Evolutionary conservation across 1,140 invertebrate genomes (phyloP), one percentile per base, ranked within the genome.

Genomic region (Carposina sasakii): DNA sequence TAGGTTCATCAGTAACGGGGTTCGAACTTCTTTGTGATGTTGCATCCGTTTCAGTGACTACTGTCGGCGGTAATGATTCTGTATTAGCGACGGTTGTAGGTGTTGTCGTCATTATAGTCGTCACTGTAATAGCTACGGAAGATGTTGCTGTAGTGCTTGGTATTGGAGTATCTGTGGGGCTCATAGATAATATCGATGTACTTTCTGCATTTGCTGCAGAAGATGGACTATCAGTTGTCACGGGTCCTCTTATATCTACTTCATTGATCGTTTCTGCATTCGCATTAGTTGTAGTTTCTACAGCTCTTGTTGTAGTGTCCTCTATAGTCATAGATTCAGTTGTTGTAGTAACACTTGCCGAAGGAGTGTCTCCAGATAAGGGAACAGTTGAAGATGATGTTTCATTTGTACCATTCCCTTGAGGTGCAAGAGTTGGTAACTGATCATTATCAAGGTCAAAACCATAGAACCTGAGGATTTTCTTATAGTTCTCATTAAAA

Each of bases 401-500:
- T 53, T 54, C 55, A 42, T 45, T 71, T 9, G 57, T 60, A 36
- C 36, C 61, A 33, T 70, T 66, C 19, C 43, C 49, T 40, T 57
- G 53, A 36, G 67, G 56, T 15, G 63, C 36, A 41, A 65, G 43
- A 12, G 66, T 56, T 16, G 75, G 65, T 41, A 67, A 49, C 36
- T 69, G 56, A 15, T 76, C 71, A 33, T 66, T 76, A 50, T 86
- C 85, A 39, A 90, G 77, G 74, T 94, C 91, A 65, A 93, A 95
- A 1, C 93, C 92, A 62, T 94, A 94, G 72, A 93, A 94, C 48
- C 88, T 84, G 13, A 95, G 73, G 23, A 93, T 85, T 16, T 89
- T 87, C 67, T 90, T 89, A 60, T 93, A 94, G 20, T 89, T 88
- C 9, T 88, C 83, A 17, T 88, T 89, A 21, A 94, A 88, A 2